A percentile compares a stretch with the other conserved stretches of the same genome.
These are phyloP conservation scores for Fundulus diaphanus DNA, from an alignment of 2,797 vertebrate genomes.

Conservation along the genomic window DNA sequence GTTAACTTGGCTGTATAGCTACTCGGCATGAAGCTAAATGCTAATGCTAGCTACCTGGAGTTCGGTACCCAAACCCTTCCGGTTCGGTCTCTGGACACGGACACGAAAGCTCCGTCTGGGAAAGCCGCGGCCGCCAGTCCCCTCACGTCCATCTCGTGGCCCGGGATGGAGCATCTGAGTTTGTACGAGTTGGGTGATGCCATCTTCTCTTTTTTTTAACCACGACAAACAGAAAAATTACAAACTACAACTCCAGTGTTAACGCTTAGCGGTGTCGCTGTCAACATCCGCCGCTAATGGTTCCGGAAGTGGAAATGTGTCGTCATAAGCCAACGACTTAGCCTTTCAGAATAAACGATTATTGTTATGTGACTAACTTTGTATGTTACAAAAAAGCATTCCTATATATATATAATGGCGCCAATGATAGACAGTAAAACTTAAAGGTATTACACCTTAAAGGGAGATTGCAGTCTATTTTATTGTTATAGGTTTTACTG, in stretches of 20 bases:
- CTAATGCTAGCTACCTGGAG: constrained; percentile 81
- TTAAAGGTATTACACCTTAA: too few species aligned
- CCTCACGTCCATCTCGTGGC: constrained; percentile 94
- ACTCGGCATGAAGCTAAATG: constrained; percentile 34
- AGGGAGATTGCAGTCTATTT: too few species aligned
- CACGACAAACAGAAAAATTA: constrained; percentile 7
- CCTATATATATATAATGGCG: too few species aligned
- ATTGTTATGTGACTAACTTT: background rate
- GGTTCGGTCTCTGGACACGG: constrained; percentile 94
- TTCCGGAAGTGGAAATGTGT: constrained; percentile 60
- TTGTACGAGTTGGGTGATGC: constrained; percentile 82
- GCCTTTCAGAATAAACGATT: background rate
- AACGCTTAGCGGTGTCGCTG: constrained; percentile 54
- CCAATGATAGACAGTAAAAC: too few species aligned
- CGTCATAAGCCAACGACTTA: background rate
- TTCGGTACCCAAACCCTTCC: constrained; percentile 93
- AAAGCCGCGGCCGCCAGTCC: constrained; percentile 83
- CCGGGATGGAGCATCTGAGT: constrained; percentile 90
- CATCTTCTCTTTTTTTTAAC: constrained; percentile 66
- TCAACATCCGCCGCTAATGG: constrained; percentile 63
- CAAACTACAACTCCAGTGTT: constrained; percentile 12
- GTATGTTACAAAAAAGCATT: background rate
- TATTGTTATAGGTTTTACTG: too few species aligned
- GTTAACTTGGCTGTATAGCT: background rate
- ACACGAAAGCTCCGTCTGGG: constrained; percentile 90